phyloP scores from a whole-genome alignment of 1,140 invertebrate genomes.

The Eubasilissa regina region DNA sequence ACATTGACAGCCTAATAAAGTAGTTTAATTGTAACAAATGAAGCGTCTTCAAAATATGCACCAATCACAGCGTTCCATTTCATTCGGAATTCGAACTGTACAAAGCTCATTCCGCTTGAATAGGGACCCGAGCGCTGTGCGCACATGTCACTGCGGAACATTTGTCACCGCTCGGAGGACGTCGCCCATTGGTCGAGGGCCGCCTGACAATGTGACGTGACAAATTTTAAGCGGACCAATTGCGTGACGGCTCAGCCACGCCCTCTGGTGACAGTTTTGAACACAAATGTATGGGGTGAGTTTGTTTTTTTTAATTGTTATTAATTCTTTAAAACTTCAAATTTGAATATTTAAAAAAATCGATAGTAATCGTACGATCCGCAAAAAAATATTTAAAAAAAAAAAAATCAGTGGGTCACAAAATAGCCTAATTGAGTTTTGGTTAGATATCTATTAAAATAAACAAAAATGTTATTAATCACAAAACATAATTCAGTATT shows the following conservation, averaged over 20 bases:
- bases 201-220: constrained; percentile 23
- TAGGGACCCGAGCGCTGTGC: neutral
- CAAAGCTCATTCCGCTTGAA: neutral
- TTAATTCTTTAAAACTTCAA: too few species aligned
- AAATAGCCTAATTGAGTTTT: too few species aligned
- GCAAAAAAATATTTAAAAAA: too few species aligned
- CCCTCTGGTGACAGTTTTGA: constrained; percentile 25
- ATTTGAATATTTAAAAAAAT: too few species aligned
- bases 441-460: too few species aligned
- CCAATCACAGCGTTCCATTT: neutral
- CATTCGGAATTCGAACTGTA: neutral
- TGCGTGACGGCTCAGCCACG: neutral
- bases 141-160: constrained; percentile 21
- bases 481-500: too few species aligned
- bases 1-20: too few species aligned
- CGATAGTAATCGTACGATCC: too few species aligned
- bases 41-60: neutral
- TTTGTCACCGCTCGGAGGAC: constrained; percentile 22
- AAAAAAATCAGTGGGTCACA: too few species aligned
- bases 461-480: too few species aligned
- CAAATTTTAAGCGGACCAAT: constrained; percentile 19
- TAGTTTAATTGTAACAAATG: neutral
- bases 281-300: neutral
- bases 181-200: constrained; percentile 4
- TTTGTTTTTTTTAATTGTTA: too few species aligned